phyloP scores from a whole-genome alignment of 2,797 vertebrate genomes.

The Chaetodon trifasciatus region DNA sequence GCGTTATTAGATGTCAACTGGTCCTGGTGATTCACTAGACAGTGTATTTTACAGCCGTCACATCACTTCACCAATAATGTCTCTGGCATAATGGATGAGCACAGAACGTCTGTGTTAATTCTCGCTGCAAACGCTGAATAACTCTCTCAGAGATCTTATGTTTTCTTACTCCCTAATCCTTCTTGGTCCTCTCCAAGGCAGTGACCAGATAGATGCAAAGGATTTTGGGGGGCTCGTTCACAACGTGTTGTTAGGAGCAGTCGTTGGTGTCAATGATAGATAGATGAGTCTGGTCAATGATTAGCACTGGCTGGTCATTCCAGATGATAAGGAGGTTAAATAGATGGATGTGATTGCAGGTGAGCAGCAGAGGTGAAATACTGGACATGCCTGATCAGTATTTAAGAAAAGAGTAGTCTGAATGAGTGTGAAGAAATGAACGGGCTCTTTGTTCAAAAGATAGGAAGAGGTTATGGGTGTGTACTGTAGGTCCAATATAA shows the following conservation, averaged over 20 bases:
- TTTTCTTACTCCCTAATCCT: constrained; percentile 64
- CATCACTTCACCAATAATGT: constrained; percentile 58
- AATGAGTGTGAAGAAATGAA: constrained; percentile 48
- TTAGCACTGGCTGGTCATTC: constrained; percentile 39
- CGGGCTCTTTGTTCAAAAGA: constrained; percentile 57
- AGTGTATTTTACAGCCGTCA: constrained; percentile 60
- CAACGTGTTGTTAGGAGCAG: constrained; percentile 57
- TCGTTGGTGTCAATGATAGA: constrained; percentile 43
- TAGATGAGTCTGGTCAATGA: constrained; percentile 40
- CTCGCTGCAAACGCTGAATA: constrained; percentile 27
- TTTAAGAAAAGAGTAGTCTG: constrained; percentile 36
- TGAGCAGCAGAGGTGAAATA: constrained; percentile 46
- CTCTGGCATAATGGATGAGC: constrained; percentile 50
- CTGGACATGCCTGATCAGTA: constrained; percentile 42
- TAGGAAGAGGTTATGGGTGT: constrained; percentile 65
- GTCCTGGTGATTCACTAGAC: constrained; percentile 56
- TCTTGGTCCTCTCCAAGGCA: constrained; percentile 69
- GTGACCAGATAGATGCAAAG: constrained; percentile 60
- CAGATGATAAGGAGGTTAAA: constrained; percentile 37
- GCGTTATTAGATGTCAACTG: constrained; percentile 59
- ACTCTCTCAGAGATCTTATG: constrained; percentile 47
- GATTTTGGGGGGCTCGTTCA: constrained; percentile 43
- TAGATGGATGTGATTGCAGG: constrained; percentile 22
- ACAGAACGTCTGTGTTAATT: constrained; percentile 44
- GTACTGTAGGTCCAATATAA: constrained; percentile 83